Conservation (phyloP, 1,140 invertebrate species). For the Nixonia krombeini region DNA sequence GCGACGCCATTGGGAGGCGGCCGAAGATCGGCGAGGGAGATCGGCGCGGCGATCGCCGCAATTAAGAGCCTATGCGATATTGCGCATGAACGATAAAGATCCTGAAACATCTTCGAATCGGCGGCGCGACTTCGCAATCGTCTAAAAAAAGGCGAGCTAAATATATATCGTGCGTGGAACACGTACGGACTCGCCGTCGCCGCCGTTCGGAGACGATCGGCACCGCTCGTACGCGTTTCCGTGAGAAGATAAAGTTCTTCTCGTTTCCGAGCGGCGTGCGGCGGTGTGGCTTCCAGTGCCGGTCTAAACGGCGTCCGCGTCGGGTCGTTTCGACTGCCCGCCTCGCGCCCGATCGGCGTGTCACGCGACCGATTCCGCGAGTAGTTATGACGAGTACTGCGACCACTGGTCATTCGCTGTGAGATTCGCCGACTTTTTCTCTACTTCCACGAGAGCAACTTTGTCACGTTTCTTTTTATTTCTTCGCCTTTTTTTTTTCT, state of each 20-base stretch:
- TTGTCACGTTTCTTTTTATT: conserved; percentile 1
- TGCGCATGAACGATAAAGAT: conserved; percentile 17
- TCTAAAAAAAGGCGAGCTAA: conserved; percentile 43
- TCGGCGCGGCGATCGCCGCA: neutral
- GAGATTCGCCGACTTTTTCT: conserved; percentile 6
- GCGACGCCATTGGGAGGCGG: neutral
- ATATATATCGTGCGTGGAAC: conserved; percentile 41
- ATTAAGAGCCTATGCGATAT: conserved; percentile 7
- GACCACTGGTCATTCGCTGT: conserved; percentile 9
- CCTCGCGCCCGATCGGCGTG: conserved; percentile 49
- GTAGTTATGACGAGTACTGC: conserved; percentile 35
- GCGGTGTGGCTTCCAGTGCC: conserved; percentile 56
- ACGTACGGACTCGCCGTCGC: conserved; percentile 36
- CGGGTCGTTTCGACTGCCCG: conserved; percentile 50
- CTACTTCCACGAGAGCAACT: neutral
- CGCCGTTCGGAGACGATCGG: conserved; percentile 41
- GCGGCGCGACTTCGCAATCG: conserved; percentile 32
- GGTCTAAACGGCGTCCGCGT: conserved; percentile 60
- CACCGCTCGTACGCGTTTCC: conserved; percentile 38
- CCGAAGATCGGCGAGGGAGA: neutral
- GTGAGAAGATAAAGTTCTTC: conserved; percentile 48
- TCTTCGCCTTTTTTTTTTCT: too few relatives aligned
- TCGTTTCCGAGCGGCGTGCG: conserved; percentile 31
- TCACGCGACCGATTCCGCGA: conserved; percentile 30
- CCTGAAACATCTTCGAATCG: conserved; percentile 15